Evolutionary conservation across 2,113 vertebrate species (phyloP), one percentile per base, ranked within the genome.

Genomic region (Terrapene triunguis): DNA sequence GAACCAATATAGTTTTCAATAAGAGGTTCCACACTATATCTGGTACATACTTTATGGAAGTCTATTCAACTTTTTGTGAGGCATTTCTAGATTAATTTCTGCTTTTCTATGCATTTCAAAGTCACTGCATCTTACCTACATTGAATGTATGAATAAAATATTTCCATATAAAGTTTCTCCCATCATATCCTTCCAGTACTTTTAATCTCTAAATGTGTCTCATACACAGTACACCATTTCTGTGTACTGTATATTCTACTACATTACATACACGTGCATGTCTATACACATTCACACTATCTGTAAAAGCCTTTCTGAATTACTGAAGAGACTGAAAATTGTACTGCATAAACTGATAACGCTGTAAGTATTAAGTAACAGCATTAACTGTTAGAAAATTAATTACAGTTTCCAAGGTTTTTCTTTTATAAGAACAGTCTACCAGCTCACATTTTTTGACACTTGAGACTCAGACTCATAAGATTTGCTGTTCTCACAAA

Each of bases 401-500:
- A 82, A 93, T 44, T 83, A 69, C 3, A 54, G 88, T 86, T 94
- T 92, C 84, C 35, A 89, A 59, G 83, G 91, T 7, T 84, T 16
- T 89, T 91, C 92, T n/a, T 90, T 88, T 81, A 80, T 81, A 87
- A 92, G 10, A 74, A 42, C 42, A 44, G 25, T 27, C 74, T 27
- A 78, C n/a, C 65, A 47, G 5, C 93, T 81, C 82, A 50, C 47
- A 51, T 95, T 89, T 57, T 94, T 94, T 96, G 80, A 87, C 93
- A 95, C 88, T 87, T 91, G 96, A 98, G 95, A 95, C 95, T 95
- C 85, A 95, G 84, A 95, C 53, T 94, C 93, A 89, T 94, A 47
- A 88, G 87, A 82, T 97, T 91, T 95, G 92, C 88, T 90, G 90
- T 90, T 95, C 90, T 93, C 87, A 94, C 95, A 95, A 97, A 97